Evolutionary conservation across 2,797 vertebrate species (phyloP).

Genomic region (Helarctos malayanus): DNA sequence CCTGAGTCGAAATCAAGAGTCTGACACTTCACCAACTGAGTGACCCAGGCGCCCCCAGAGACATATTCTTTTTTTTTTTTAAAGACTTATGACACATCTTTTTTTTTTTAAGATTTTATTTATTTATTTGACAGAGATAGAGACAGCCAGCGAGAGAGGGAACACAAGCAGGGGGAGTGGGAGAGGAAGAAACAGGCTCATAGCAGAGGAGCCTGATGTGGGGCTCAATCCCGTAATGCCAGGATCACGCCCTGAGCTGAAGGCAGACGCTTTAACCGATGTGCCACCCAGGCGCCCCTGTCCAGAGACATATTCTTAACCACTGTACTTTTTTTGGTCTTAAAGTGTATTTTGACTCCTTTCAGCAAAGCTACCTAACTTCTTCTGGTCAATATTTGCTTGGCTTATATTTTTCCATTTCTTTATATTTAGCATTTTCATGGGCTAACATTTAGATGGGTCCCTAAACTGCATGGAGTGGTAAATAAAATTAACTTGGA

Average conservation of each 20-base stretch:
- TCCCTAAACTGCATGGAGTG: background rate
- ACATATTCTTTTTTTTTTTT: background rate
- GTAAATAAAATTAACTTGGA: background rate
- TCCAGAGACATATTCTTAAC: background rate
- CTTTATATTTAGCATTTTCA: background rate
- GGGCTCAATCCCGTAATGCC: no score
- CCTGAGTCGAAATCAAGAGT: background rate
- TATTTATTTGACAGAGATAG: no score
- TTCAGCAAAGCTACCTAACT: background rate
- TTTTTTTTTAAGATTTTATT: no score
- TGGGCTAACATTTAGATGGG: background rate
- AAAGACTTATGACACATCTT: no score
- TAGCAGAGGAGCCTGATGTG: no score
- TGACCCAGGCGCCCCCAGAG: background rate
- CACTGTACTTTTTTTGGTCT: background rate
- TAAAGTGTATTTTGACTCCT: background rate
- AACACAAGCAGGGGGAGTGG: no score
- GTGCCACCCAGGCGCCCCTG: background rate
- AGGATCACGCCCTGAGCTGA: no score
- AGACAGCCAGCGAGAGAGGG: no score
- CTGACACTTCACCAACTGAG: background rate
- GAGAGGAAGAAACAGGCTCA: no score
- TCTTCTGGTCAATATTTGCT: conserved; percentile 14
- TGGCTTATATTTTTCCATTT: background rate
- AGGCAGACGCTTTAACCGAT: no score